phyloP scores from a whole-genome alignment of 2,797 vertebrate genomes.

The Tadarida brasiliensis region DNA sequence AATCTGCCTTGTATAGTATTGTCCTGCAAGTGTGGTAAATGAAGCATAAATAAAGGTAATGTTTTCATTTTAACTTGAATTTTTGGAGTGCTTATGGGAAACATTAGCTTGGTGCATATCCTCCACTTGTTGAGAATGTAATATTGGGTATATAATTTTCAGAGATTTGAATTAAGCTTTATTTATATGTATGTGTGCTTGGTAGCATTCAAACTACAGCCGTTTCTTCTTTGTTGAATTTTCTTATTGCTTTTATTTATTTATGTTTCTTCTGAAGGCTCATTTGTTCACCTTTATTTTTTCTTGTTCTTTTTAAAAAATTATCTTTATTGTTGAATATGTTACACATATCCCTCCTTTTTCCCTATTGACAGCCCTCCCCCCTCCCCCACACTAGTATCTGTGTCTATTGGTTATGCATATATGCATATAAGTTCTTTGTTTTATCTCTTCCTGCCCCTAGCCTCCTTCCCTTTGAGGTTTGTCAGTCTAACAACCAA shows the following conservation, averaged over 20 bases:
- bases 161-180: slow-evolving; percentile 41
- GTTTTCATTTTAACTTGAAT: slow-evolving; percentile 55
- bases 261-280: too few species aligned
- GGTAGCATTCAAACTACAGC: slow-evolving; percentile 77
- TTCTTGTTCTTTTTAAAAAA: too few species aligned
- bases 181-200: background rate
- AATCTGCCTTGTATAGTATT: background rate
- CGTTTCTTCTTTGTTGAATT: slow-evolving; percentile 83
- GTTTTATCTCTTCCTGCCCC: too few species aligned
- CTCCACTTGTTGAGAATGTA: background rate
- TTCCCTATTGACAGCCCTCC: too few species aligned
- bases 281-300: too few species aligned
- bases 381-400: too few species aligned
- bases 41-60: background rate
- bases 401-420: too few species aligned
- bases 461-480: too few species aligned
- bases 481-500: too few species aligned
- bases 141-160: slow-evolving; percentile 14
- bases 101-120: slow-evolving; percentile 21
- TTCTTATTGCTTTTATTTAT: slow-evolving; percentile 87
- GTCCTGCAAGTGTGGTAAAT: background rate
- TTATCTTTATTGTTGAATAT: too few species aligned
- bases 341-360: too few species aligned
- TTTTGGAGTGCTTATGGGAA: slow-evolving; percentile 24
- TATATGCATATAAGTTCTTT: too few species aligned